phyloP scores from a whole-genome alignment of 2,888 invertebrate genomes.

The Noctua fimbriata region DNA sequence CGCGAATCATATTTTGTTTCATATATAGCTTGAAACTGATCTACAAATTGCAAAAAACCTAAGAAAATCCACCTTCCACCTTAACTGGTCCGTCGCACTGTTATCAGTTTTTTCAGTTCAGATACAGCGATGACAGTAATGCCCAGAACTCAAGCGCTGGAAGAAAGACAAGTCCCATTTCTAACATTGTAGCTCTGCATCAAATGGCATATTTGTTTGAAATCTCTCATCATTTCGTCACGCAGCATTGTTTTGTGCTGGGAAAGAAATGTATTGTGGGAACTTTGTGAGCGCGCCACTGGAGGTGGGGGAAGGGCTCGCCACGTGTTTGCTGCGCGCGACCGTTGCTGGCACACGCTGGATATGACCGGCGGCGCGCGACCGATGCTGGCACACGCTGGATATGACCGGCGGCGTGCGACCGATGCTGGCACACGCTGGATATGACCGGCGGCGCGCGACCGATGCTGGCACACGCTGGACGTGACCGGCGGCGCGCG shows the following conservation, averaged over 20 bases:
- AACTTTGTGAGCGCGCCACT: not conserved
- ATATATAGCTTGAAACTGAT: too few relatives aligned
- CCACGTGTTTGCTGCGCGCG: not conserved
- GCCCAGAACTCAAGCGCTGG: not conserved
- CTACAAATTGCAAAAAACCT: too few relatives aligned
- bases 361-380: too few relatives aligned
- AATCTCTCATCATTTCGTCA: constrained; percentile 5
- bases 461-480: too few relatives aligned
- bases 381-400: too few relatives aligned
- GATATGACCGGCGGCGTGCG: too few relatives aligned
- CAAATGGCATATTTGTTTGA: constrained; percentile 1
- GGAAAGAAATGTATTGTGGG: constrained; percentile 8
- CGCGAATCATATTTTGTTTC: too few relatives aligned
- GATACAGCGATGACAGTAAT: not conserved
- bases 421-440: too few relatives aligned
- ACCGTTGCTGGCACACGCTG: not conserved
- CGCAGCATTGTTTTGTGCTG: constrained; percentile 21
- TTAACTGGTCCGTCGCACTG: not conserved
- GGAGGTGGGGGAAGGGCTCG: not conserved
- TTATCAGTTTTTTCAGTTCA: not conserved
- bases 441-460: too few relatives aligned
- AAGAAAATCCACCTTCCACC: too few relatives aligned
- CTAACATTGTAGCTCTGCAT: not conserved
- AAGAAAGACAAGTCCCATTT: not conserved
- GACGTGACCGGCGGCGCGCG: too few relatives aligned